Conservation (phyloP, 1,140 invertebrate species). For the Philopotamus ludificatus region DNA sequence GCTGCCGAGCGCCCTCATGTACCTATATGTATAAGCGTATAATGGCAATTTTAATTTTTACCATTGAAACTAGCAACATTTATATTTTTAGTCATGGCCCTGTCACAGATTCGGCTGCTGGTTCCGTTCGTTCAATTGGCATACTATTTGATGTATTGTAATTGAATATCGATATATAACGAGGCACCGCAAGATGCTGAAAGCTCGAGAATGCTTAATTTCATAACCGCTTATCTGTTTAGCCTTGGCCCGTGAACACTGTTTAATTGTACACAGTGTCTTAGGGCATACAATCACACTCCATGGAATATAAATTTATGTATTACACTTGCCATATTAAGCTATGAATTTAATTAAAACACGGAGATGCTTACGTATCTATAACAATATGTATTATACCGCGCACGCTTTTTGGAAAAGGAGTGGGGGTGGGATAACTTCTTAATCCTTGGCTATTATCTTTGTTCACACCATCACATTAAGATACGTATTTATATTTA, state of each 20-base stretch:
- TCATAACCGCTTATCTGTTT: conserved; percentile 37
- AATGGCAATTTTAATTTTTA: neutral
- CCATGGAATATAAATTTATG: conserved; percentile 10
- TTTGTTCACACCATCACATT: neutral
- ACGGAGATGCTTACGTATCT: conserved; percentile 7
- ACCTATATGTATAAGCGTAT: neutral
- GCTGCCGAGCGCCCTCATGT: neutral
- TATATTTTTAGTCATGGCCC: too few species aligned
- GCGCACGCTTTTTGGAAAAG: neutral
- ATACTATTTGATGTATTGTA: too few species aligned
- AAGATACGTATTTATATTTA: neutral
- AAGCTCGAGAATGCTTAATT: conserved; percentile 27
- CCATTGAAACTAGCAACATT: neutral
- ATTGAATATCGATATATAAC: too few species aligned
- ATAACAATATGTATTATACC: neutral
- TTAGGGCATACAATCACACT: conserved; percentile 8
- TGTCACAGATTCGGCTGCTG: too few species aligned
- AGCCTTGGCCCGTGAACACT: conserved; percentile 2
- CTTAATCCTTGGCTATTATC: too few species aligned
- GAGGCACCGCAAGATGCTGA: too few species aligned
- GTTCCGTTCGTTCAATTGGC: too few species aligned
- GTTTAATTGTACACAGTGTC: conserved; percentile 5
- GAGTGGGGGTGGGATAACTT: neutral
- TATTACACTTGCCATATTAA: conserved; percentile 18
- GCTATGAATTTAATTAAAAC: conserved; percentile 31